Evolutionary conservation across 2,797 vertebrate genomes (phyloP).

Genomic region (Lophius americanus): DNA sequence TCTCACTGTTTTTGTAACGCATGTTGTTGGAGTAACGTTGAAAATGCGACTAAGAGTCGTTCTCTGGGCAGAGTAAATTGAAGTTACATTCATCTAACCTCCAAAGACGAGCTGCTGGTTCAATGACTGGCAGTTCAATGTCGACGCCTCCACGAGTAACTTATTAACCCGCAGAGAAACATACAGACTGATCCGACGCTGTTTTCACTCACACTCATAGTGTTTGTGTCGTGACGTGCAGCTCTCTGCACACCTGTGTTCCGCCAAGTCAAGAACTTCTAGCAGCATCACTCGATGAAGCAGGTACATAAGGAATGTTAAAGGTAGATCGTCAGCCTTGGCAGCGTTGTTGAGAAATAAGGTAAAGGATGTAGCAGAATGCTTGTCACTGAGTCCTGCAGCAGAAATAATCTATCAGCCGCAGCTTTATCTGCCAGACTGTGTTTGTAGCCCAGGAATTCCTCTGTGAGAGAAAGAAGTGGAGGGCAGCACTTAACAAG

Average conservation of each 20-base stretch:
- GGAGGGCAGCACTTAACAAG: constrained; percentile 1
- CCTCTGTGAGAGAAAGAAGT: constrained; percentile 7
- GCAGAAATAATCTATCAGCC: constrained; percentile 27
- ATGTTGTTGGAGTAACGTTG: not conserved
- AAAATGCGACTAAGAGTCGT: not conserved
- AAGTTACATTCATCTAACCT: constrained; percentile 16
- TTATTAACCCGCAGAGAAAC: constrained; percentile 53
- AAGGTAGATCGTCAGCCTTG: constrained; percentile 23
- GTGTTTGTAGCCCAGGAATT: constrained; percentile 50
- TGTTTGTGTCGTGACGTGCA: not conserved
- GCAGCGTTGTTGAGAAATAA: constrained; percentile 1
- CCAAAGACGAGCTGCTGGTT: constrained; percentile 42
- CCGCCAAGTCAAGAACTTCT: not conserved
- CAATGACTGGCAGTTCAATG: constrained; percentile 65
- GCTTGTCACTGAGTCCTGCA: constrained; percentile 11
- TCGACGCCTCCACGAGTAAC: constrained; percentile 65
- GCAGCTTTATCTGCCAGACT: constrained; percentile 24
- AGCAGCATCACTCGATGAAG: constrained; percentile 25
- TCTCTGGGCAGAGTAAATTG: too few species aligned
- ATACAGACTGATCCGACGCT: not conserved
- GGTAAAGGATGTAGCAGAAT: constrained; percentile 8
- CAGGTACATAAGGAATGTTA: not conserved
- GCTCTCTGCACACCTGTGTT: not conserved
- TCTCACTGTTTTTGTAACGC: not conserved
- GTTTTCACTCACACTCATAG: not conserved